Evolutionary conservation across 2,113 vertebrate species (phyloP).

Genomic region (Neolamprologus fasciatus): DNA sequence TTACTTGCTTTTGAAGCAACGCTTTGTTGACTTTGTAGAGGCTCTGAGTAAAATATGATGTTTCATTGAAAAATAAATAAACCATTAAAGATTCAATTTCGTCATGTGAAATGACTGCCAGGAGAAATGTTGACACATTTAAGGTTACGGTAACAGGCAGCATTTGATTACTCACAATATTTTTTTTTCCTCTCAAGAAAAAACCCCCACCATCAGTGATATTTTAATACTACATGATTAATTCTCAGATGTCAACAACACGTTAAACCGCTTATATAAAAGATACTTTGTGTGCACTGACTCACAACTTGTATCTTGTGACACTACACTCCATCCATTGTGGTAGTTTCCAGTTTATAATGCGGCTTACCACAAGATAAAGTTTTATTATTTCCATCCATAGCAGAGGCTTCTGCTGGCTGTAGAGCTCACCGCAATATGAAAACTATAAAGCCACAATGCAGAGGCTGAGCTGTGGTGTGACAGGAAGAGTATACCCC

Average conservation of each 20-base stretch:
- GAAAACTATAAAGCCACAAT: conserved; percentile 8
- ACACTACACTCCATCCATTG: neutral
- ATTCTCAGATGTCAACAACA: neutral
- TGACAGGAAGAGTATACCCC: neutral
- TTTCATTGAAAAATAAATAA: neutral
- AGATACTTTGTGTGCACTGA: neutral
- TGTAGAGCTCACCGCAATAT: neutral
- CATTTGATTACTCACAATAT: neutral
- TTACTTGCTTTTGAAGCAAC: neutral
- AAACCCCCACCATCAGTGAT: neutral
- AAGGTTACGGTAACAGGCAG: neutral
- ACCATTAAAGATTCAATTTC: neutral
- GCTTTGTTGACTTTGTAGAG: neutral
- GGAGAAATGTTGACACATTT: neutral
- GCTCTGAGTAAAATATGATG: neutral
- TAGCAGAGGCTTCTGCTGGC: neutral
- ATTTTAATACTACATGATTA: neutral
- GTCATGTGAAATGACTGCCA: neutral
- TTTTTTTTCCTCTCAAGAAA: neutral
- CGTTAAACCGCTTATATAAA: neutral
- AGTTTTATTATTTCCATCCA: conserved; percentile 11
- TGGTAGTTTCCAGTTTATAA: neutral
- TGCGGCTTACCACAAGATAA: neutral
- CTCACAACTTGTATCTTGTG: neutral
- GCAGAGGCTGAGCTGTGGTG: neutral